Evolutionary conservation across 2,888 invertebrate genomes (phyloP), one percentile per base, ranked within the genome.

Genomic region (Mythimna impura): DNA sequence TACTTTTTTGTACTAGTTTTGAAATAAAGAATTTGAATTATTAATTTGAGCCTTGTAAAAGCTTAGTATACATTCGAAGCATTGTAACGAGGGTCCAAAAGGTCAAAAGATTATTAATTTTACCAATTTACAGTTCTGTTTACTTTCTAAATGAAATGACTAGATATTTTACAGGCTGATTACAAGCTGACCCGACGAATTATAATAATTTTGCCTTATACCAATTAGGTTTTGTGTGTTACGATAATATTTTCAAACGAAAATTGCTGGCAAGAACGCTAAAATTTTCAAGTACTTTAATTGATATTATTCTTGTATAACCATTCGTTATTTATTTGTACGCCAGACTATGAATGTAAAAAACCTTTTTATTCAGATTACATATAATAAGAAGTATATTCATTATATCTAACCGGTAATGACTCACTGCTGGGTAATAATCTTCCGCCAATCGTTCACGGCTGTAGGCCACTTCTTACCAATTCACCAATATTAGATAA

Each of bases 161-260:
- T 68, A 54, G 60, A 81, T 73, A 71, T 71, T 81, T 71, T 57
- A 78, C 61, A 34, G 50, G 25, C 47, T 63, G 43, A 71, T 71
- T 78, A 78, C 62, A 47, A 2, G 60, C 77, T 73, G 72, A 71
- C 62, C 68, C 70, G 36, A 66, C 70, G 62, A 69, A 81, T 81
- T 75, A 78, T 81, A 78, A 81, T 78, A 22, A 62, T 72, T 80
- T 77, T 68, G 68, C 66, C 63, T 47, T 74, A 64, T 58, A 69
- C 76, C 81, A 73, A 81, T 81, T 84, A 69, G 34, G 74, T 74
- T 66, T 74, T 43, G 67, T 66, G 67, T 66, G 60, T 65, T 55
- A 60, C 70, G 40, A 72, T 65, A 64, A 61, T 74, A 79, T 84
- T 82, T 84, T 73, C 50, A 8, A 67, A 34, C 9, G 52, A 36